Conservation (phyloP, 2,797 vertebrate species). For the Spatula clypeata region DNA sequence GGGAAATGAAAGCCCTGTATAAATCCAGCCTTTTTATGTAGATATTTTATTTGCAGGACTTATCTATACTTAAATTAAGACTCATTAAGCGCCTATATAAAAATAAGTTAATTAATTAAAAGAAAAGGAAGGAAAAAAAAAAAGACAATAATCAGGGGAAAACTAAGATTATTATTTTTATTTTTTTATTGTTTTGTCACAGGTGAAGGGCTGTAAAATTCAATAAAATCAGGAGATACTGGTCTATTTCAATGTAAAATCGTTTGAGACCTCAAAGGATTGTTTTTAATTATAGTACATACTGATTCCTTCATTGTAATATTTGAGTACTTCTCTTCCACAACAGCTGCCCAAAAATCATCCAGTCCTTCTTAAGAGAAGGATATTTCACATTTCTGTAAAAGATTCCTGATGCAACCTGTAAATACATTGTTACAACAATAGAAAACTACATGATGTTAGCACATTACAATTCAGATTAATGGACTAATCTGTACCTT, state of each 20-base stretch:
- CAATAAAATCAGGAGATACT: not conserved
- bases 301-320: not conserved
- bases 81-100: not conserved
- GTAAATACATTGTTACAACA: not conserved
- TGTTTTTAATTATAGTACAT: not conserved
- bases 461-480: constrained; percentile 20
- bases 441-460: not conserved
- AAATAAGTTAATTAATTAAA: not conserved
- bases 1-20: not conserved
- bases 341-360: not conserved
- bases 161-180: not conserved
- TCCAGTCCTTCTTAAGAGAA: not conserved
- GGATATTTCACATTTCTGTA: not conserved
- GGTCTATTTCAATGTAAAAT: not conserved
- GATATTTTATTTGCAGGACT: not conserved
- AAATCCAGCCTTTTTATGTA: not conserved
- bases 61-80: not conserved
- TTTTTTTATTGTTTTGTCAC: not conserved
- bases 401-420: not conserved
- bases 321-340: not conserved
- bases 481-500: constrained; percentile 16
- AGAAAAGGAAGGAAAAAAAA: not conserved
- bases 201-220: not conserved
- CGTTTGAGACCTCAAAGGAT: not conserved
- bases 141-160: not conserved